phyloP scores from a whole-genome alignment of 2,113 vertebrate genomes.

The Hassar affinis region DNA sequence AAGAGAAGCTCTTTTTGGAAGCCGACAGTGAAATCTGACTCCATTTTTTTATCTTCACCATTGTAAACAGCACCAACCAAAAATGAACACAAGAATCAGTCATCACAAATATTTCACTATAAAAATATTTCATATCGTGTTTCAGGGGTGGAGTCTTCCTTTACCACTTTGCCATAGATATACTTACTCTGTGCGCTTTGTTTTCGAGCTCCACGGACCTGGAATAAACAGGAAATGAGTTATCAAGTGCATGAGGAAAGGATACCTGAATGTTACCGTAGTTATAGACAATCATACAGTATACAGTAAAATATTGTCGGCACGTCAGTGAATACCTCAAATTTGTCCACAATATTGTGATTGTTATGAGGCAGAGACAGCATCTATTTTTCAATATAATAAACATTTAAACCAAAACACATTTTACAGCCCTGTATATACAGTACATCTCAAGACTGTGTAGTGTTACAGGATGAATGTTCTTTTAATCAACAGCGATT shows the following conservation, averaged over 20 bases:
- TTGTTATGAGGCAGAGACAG: neutral
- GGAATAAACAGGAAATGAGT: neutral
- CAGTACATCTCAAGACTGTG: neutral
- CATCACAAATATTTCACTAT: neutral
- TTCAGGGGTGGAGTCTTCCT: neutral
- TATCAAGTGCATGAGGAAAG: neutral
- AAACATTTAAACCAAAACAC: neutral
- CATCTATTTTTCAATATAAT: neutral
- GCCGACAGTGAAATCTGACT: neutral
- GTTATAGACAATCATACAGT: neutral
- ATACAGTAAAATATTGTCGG: neutral
- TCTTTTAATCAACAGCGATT: neutral
- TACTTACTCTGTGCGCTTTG: neutral
- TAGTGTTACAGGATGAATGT: neutral
- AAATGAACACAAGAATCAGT: neutral
- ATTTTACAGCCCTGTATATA: no score
- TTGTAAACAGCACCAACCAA: no score
- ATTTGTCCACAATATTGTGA: neutral
- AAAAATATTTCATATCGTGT: neutral
- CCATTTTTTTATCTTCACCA: neutral
- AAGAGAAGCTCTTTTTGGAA: neutral
- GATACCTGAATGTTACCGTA: neutral
- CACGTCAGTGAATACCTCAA: neutral
- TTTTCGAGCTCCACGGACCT: neutral
- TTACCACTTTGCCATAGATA: neutral